Percentiles rank a stretch among this genome's conserved stretches.
These are phyloP conservation scores for Apamea monoglypha DNA, from an alignment of 2,888 invertebrate species.

Conservation along the genomic window DNA sequence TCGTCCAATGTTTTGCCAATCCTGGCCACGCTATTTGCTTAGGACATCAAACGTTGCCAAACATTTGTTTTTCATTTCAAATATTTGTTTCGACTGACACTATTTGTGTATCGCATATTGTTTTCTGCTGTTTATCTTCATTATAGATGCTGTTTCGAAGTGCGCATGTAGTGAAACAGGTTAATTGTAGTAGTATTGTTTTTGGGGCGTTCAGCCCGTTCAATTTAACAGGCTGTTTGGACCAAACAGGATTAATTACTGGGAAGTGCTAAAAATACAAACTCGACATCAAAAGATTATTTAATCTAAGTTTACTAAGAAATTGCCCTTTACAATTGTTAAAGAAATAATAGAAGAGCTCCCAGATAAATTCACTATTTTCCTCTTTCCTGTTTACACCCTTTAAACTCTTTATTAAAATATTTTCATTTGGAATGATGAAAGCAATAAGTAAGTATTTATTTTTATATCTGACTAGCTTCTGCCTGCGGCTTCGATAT, in stretches of 20 bases:
- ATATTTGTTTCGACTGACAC: conserved; percentile 70
- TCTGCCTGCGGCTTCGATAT: too few relatives aligned
- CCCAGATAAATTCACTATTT: neutral
- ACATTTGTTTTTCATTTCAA: conserved; percentile 73
- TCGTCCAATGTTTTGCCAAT: conserved; percentile 61
- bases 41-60: conserved; percentile 72
- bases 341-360: neutral
- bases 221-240: neutral
- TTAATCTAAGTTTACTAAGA: neutral
- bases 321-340: too few relatives aligned
- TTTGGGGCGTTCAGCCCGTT: neutral
- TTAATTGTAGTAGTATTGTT: conserved; percentile 27
- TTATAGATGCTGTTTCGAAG: conserved; percentile 65
- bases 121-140: conserved; percentile 67
- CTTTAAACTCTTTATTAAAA: neutral
- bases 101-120: conserved; percentile 68
- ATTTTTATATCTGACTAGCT: neutral
- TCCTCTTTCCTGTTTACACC: neutral
- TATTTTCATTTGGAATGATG: neutral
- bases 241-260: neutral
- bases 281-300: neutral
- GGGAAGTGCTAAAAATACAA: conserved; percentile 5
- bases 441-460: neutral
- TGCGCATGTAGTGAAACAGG: conserved; percentile 16
- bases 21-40: conserved; percentile 61